A percentile compares a stretch with the other conserved stretches of the same genome.
phyloP scores from a whole-genome alignment of 1,140 invertebrate species.

The Diorhabda elongata region DNA sequence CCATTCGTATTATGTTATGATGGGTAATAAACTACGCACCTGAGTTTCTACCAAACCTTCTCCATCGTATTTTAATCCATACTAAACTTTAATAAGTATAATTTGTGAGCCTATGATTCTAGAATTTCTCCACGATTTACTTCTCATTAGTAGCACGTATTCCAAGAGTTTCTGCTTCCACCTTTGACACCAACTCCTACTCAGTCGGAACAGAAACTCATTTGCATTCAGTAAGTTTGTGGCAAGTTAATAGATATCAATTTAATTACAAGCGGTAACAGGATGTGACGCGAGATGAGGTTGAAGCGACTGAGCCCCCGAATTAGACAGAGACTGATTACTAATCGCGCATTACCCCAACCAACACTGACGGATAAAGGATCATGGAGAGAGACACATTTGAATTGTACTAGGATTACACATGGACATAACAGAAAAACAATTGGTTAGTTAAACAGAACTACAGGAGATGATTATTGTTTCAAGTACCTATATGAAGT shows the following conservation, averaged over 20 bases:
- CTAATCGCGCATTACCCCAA: neutral
- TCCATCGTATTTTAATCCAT: neutral
- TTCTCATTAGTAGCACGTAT: slow-evolving; percentile 19
- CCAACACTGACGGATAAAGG: slow-evolving; percentile 1
- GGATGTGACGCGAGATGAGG: neutral
- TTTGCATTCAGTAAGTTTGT: slow-evolving; percentile 26
- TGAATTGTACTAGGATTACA: neutral
- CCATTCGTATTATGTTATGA: no score
- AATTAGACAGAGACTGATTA: slow-evolving; percentile 1
- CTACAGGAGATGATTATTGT: no score
- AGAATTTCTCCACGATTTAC: slow-evolving; percentile 6
- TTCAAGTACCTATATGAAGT: no score
- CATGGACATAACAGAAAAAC: neutral
- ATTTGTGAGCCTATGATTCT: slow-evolving; percentile 11
- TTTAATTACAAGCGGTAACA: slow-evolving; percentile 28
- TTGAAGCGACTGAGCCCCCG: slow-evolving; percentile 1
- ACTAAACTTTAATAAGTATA: neutral
- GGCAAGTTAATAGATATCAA: slow-evolving; percentile 36
- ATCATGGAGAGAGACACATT: neutral
- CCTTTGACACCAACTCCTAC: slow-evolving; percentile 3
- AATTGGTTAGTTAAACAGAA: neutral
- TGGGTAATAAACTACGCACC: no score
- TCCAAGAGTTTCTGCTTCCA: slow-evolving; percentile 6
- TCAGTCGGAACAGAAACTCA: slow-evolving; percentile 13
- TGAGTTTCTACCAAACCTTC: neutral